These are phyloP conservation scores for Arothron firmamentum DNA, from an alignment of 2,113 vertebrate species.

Conservation along the genomic window DNA sequence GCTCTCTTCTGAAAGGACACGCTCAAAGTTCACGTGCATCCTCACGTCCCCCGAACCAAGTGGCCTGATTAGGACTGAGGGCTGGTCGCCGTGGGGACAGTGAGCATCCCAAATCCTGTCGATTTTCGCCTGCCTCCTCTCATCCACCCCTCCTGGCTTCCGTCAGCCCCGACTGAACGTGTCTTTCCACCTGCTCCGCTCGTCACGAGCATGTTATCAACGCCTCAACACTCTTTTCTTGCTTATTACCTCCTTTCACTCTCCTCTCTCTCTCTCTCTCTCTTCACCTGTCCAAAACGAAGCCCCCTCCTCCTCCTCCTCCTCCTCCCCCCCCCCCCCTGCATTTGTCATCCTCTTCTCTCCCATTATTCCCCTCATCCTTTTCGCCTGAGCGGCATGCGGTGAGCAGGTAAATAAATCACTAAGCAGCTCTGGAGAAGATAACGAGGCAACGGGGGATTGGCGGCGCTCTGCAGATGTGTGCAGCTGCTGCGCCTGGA, in stretches of 20 bases:
- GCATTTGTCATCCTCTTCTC: slow-evolving; percentile 10
- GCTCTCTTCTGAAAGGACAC: slow-evolving; percentile 48
- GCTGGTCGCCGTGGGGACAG: slow-evolving; percentile 5
- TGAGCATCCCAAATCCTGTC: slow-evolving; percentile 19
- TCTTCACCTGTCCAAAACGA: slow-evolving; percentile 46
- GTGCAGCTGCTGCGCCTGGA: slow-evolving; percentile 66
- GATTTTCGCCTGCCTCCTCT: slow-evolving; percentile 37
- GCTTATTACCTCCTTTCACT: slow-evolving; percentile 36
- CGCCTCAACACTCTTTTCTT: slow-evolving; percentile 36
- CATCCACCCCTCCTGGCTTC: slow-evolving; percentile 37
- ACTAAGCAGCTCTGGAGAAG: slow-evolving; percentile 70
- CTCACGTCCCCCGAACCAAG: slow-evolving; percentile 42
- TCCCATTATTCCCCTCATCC: slow-evolving; percentile 39
- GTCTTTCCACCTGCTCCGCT: slow-evolving; percentile 56
- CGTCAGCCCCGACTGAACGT: slow-evolving; percentile 45
- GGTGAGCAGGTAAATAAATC: slow-evolving; percentile 75
- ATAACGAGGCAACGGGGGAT: slow-evolving; percentile 75
- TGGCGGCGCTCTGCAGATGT: slow-evolving; percentile 60
- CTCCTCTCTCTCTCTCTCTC: slow-evolving; percentile 27
- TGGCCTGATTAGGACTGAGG: slow-evolving; percentile 43
- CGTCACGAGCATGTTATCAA: slow-evolving; percentile 51
- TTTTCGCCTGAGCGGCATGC: slow-evolving; percentile 54
- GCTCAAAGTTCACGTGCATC: slow-evolving; percentile 35
- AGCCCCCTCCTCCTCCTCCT: not conserved
- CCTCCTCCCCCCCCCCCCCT: not conserved